Evolutionary conservation across 2,113 vertebrate species (phyloP).

Genomic region (Melanerpes formicivorus): DNA sequence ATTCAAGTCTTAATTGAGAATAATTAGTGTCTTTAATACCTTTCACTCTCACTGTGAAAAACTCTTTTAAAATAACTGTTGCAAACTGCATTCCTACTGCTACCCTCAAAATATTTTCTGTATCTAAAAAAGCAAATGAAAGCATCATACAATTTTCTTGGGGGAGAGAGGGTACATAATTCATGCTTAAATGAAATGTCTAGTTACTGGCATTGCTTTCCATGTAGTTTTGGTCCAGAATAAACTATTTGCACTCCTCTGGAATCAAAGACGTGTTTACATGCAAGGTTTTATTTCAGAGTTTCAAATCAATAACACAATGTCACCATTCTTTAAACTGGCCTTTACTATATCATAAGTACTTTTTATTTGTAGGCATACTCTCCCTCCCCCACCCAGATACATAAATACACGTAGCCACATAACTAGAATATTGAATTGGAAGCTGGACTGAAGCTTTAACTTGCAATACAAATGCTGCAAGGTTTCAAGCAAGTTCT

Average conservation of each 20-base stretch:
- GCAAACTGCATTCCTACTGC: not conserved
- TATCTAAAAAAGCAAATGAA: not conserved
- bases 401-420: not conserved
- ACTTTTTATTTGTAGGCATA: not conserved
- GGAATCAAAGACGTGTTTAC: not conserved
- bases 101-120: not conserved
- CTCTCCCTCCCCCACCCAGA: not conserved
- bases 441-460: not conserved
- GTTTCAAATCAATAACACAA: not conserved
- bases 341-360: not conserved
- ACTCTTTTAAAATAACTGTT: not conserved
- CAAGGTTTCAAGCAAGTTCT: not conserved
- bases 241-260: not conserved
- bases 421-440: not conserved
- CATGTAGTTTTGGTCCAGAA: not conserved
- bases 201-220: not conserved
- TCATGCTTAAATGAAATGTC: not conserved
- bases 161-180: not conserved
- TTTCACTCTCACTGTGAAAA: not conserved
- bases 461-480: not conserved
- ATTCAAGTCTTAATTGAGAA: not conserved
- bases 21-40: conserved; percentile 7
- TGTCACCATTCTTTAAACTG: not conserved
- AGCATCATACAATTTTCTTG: not conserved
- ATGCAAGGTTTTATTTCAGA: not conserved